Conservation (phyloP, 2,888 invertebrate species). For the Cyclophora punctaria region DNA sequence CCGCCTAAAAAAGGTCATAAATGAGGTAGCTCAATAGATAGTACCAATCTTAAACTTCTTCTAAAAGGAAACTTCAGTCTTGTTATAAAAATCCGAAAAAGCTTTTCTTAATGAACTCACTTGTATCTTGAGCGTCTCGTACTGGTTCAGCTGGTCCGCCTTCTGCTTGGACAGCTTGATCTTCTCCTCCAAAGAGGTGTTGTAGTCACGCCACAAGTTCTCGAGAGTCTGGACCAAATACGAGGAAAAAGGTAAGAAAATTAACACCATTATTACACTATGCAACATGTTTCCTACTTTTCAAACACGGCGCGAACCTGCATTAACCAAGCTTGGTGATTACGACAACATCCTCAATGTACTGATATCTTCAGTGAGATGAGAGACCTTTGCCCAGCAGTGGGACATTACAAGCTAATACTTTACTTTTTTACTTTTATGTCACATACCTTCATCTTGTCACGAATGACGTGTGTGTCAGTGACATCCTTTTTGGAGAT, state of each 20-base stretch:
- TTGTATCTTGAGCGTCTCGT: conserved; percentile 88
- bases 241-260: too few relatives aligned
- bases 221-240: conserved; percentile 76
- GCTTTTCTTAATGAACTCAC: conserved; percentile 34
- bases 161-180: conserved; percentile 87
- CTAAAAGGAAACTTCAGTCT: neutral
- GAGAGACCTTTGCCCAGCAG: too few relatives aligned
- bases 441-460: conserved; percentile 80
- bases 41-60: too few relatives aligned
- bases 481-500: conserved; percentile 91
- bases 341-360: too few relatives aligned
- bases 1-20: neutral
- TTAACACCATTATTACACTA: too few relatives aligned
- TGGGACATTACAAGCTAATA: neutral
- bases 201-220: conserved; percentile 92
- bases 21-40: neutral
- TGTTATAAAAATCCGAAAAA: neutral
- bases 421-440: neutral
- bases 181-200: conserved; percentile 87
- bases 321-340: too few relatives aligned
- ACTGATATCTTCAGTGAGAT: too few relatives aligned
- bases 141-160: conserved; percentile 89
- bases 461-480: conserved; percentile 87
- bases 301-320: neutral
- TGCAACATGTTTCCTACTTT: too few relatives aligned